Percentiles rank a stretch among this genome's conserved stretches.
phyloP scores from a whole-genome alignment of 2,888 invertebrate genomes.

The Kryphioiulus occultus region DNA sequence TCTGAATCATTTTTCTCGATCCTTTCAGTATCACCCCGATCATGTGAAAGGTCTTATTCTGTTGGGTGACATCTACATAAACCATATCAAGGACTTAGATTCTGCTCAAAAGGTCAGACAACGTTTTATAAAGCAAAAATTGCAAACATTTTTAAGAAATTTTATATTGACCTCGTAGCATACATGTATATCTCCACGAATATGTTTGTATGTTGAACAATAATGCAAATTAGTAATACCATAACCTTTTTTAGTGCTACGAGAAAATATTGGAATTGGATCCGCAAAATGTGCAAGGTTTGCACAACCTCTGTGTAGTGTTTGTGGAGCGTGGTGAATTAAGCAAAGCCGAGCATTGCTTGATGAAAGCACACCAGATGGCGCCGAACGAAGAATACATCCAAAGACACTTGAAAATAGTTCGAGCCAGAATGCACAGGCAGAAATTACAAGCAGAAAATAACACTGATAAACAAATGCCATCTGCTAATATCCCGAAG shows the following conservation, averaged over 20 bases:
- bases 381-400: constrained; percentile 94
- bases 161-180: not conserved
- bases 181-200: not conserved
- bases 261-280: constrained; percentile 84
- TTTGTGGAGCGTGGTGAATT: constrained; percentile 90
- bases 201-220: too few species aligned
- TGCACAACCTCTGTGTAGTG: constrained; percentile 96
- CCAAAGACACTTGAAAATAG: constrained; percentile 85
- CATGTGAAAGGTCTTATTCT: constrained; percentile 94
- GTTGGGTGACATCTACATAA: constrained; percentile 94
- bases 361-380: constrained; percentile 78
- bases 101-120: constrained; percentile 86
- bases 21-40: constrained; percentile 79
- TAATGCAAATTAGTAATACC: not conserved
- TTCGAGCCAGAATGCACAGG: constrained; percentile 65
- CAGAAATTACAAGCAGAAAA: constrained; percentile 38
- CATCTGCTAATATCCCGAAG: not conserved
- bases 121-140: too few species aligned
- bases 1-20: not conserved
- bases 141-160: not conserved
- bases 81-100: constrained; percentile 91
- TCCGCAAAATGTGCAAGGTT: constrained; percentile 89
- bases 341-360: constrained; percentile 82
- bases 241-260: constrained; percentile 76
- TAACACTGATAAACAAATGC: not conserved